Conservation (phyloP, 1,140 invertebrate genomes). For the Cotesia glomerata region DNA sequence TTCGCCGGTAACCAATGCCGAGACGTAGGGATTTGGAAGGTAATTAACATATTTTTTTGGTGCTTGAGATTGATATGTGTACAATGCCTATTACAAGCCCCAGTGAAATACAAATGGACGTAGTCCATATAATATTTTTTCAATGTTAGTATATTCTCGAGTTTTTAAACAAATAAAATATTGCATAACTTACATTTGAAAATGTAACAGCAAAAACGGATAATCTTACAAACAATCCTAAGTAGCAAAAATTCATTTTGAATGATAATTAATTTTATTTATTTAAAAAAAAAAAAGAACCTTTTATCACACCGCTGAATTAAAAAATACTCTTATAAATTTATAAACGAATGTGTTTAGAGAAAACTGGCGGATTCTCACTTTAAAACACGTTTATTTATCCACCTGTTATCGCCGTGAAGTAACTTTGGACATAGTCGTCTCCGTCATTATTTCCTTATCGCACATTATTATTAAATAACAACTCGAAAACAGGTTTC, state of each 20-base stretch:
- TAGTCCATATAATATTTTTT: neutral
- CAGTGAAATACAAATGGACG: neutral
- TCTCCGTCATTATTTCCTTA: neutral
- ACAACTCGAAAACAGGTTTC: neutral
- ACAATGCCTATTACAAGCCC: neutral
- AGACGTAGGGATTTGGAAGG: conserved; percentile 1
- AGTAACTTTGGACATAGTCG: neutral
- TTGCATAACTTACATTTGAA: too few relatives aligned
- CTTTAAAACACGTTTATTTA: neutral
- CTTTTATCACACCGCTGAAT: too few relatives aligned
- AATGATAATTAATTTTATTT: too few relatives aligned
- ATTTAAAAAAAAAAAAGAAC: too few relatives aligned
- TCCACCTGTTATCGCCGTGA: neutral
- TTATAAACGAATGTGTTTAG: too few relatives aligned
- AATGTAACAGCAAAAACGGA: too few relatives aligned
- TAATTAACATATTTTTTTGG: conserved; percentile 7
- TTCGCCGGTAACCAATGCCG: neutral
- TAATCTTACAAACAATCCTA: too few relatives aligned
- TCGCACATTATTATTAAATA: conserved; percentile 1
- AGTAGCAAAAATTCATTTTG: too few relatives aligned
- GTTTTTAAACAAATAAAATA: too few relatives aligned
- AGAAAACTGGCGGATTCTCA: neutral
- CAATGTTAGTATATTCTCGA: too few relatives aligned
- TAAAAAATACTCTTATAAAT: too few relatives aligned
- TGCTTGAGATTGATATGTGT: neutral